These are phyloP conservation scores for Polyodon spathula DNA, from an alignment of 2,113 vertebrate species.

Conservation along the genomic window DNA sequence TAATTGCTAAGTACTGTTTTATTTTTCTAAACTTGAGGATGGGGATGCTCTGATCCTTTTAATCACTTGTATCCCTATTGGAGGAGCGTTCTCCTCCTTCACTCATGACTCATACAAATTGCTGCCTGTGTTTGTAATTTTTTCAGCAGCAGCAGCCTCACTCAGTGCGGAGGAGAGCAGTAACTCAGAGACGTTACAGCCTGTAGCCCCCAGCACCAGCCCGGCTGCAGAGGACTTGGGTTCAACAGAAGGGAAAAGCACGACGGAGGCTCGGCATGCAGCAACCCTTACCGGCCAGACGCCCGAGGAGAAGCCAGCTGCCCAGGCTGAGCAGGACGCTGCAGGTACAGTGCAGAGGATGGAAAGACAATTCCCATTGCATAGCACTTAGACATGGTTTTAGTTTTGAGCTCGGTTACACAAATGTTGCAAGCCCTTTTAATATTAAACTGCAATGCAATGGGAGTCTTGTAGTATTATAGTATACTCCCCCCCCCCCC, in stretches of 20 bases:
- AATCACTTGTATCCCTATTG: too few species aligned
- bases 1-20: too few species aligned
- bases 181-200: slow-evolving; percentile 55
- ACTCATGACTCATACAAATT: too few species aligned
- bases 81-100: too few species aligned
- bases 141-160: slow-evolving; percentile 63
- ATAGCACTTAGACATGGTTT: neutral
- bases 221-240: slow-evolving; percentile 30
- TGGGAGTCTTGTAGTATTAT: neutral
- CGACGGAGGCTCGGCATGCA: slow-evolving; percentile 39
- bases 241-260: slow-evolving; percentile 64
- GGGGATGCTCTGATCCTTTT: too few species aligned
- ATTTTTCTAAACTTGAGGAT: too few species aligned
- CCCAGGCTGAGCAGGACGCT: slow-evolving; percentile 55
- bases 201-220: slow-evolving; percentile 55
- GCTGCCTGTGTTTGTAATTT: neutral
- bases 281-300: slow-evolving; percentile 45
- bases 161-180: slow-evolving; percentile 60
- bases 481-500: neutral
- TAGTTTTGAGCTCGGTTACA: neutral
- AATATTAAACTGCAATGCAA: neutral
- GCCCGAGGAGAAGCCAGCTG: slow-evolving; percentile 60
- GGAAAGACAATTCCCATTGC: too few species aligned
- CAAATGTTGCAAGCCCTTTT: neutral
- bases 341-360: slow-evolving; percentile 66